Percentiles rank a stretch among this genome's conserved stretches.
These are phyloP conservation scores for Acanthiza pusilla DNA, from an alignment of 2,797 vertebrate species.

Conservation along the genomic window DNA sequence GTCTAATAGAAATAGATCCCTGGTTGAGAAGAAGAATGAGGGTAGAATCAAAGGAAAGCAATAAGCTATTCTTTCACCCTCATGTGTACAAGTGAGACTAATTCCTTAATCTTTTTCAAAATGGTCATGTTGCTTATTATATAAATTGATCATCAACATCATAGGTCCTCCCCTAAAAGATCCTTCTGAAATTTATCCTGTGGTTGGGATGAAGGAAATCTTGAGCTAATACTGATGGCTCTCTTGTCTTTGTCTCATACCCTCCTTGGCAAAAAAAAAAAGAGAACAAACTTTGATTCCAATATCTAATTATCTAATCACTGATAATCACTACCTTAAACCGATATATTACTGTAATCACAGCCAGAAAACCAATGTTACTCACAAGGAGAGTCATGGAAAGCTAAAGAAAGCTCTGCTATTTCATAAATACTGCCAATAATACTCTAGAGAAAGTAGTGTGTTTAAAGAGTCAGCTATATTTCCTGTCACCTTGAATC, in stretches of 20 bases:
- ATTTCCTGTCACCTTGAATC: slow-evolving; percentile 24
- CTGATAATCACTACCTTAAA: background rate
- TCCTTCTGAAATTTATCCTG: background rate
- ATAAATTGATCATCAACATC: background rate
- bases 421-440: background rate
- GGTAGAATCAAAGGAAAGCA: background rate
- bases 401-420: background rate
- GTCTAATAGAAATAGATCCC: background rate
- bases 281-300: background rate
- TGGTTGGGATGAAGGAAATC: background rate
- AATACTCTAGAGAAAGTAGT: background rate
- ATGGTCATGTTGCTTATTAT: background rate
- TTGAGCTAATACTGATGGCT: background rate
- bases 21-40: background rate
- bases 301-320: background rate
- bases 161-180: background rate
- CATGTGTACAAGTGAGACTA: background rate
- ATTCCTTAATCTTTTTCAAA: background rate
- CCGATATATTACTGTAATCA: background rate
- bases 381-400: background rate
- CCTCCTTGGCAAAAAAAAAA: background rate
- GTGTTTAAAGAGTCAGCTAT: background rate
- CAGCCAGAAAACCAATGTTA: background rate
- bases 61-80: background rate
- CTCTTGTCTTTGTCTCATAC: background rate